phyloP scores from a whole-genome alignment of 2,797 vertebrate species.

The Cynopterus sphinx region DNA sequence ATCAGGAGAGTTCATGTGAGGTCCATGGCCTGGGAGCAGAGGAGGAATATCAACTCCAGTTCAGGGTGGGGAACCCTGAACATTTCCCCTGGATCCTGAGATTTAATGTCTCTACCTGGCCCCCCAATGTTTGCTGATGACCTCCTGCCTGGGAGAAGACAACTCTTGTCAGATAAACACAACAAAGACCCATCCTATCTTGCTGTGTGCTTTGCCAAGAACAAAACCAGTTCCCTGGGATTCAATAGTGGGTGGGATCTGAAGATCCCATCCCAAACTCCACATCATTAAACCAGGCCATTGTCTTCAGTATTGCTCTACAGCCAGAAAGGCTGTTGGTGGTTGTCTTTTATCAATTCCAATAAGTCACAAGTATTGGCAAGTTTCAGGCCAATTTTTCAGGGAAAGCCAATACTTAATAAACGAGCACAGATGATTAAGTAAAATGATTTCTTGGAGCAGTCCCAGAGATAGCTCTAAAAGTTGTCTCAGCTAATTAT shows the following conservation, averaged over 20 bases:
- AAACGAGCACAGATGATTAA: conserved; percentile 56
- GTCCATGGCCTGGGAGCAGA: neutral
- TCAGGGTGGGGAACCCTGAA: neutral
- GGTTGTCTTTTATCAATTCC: conserved; percentile 53
- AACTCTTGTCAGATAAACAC: neutral
- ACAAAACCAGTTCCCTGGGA: neutral
- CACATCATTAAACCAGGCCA: neutral
- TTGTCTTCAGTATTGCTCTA: neutral
- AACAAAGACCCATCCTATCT: neutral
- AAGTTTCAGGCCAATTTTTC: conserved; percentile 28
- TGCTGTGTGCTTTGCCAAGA: neutral
- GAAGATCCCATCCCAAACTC: neutral
- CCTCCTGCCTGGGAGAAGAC: neutral
- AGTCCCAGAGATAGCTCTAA: conserved; percentile 22
- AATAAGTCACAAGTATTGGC: conserved; percentile 54
- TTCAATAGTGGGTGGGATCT: neutral
- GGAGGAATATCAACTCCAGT: neutral
- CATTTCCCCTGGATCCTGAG: neutral
- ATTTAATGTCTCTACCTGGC: neutral
- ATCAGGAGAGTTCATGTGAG: neutral
- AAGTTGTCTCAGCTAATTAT: conserved; percentile 61
- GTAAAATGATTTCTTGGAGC: conserved; percentile 59
- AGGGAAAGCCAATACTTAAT: conserved; percentile 63
- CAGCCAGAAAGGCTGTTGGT: neutral
- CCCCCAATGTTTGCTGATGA: neutral